phyloP scores from a whole-genome alignment of 1,140 invertebrate genomes.

The Triops cancriformis region DNA sequence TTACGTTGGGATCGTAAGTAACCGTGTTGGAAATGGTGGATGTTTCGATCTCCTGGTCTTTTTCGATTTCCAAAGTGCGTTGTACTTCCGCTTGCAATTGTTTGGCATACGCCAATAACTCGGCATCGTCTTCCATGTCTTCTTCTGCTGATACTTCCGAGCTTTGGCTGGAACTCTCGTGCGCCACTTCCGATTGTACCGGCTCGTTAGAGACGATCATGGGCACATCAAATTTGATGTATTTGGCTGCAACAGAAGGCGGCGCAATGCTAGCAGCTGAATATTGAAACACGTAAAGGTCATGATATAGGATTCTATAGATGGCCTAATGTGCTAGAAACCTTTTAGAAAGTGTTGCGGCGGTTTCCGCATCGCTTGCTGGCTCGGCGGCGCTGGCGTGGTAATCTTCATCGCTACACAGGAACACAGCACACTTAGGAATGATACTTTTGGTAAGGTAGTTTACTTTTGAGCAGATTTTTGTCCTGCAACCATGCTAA shows the following conservation, averaged over 20 bases:
- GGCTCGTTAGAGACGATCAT: neutral
- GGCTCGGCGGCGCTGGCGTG: conserved; percentile 11
- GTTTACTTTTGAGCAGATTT: conserved; percentile 69
- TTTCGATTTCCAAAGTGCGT: conserved; percentile 19
- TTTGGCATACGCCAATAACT: neutral
- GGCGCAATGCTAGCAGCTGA: neutral
- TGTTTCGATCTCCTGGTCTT: neutral
- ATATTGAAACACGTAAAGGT: conserved; percentile 25
- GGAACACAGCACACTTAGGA: conserved; percentile 25
- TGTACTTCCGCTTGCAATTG: conserved; percentile 30
- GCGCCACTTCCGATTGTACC: neutral
- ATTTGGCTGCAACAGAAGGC: neutral
- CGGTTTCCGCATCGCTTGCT: conserved; percentile 25
- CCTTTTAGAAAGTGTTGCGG: conserved; percentile 22
- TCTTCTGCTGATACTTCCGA: neutral
- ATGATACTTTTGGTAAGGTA: neutral
- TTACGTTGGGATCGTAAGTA: conserved; percentile 25
- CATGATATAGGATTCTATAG: conserved; percentile 35
- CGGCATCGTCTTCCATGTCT: conserved; percentile 31
- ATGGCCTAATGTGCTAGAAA: neutral
- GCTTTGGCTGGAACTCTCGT: neutral
- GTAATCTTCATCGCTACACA: conserved; percentile 3
- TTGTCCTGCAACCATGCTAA: conserved; percentile 84
- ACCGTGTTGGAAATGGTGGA: conserved; percentile 29
- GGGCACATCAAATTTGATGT: neutral